These are phyloP conservation scores for Willisornis vidua DNA, from an alignment of 2,113 vertebrate species.

Conservation along the genomic window DNA sequence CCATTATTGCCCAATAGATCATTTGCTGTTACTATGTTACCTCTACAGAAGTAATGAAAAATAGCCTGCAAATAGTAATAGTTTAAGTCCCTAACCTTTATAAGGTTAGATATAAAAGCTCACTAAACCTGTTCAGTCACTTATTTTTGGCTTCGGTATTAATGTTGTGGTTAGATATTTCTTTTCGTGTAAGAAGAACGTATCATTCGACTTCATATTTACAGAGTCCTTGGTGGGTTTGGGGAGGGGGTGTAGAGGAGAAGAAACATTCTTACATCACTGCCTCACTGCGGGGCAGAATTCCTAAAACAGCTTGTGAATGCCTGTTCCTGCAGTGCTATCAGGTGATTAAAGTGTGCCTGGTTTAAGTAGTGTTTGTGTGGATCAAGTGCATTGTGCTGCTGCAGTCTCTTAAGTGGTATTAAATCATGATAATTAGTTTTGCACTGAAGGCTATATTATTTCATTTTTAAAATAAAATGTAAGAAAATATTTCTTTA, in stretches of 20 bases:
- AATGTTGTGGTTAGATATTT: background rate
- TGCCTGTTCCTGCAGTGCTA: background rate
- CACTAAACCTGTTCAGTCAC: background rate
- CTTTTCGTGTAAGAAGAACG: background rate
- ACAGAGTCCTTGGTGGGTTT: background rate
- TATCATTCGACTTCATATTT: background rate
- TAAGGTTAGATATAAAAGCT: background rate
- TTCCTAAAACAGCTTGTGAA: background rate
- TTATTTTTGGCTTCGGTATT: background rate
- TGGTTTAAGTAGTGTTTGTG: background rate
- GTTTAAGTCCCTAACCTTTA: background rate
- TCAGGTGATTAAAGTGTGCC: background rate
- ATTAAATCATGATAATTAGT: background rate
- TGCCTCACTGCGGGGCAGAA: fast-evolving
- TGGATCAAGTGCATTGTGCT: background rate
- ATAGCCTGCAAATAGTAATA: background rate
- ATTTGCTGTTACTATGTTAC: background rate
- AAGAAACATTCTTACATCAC: background rate
- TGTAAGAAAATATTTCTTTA: background rate
- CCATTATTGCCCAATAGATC: background rate
- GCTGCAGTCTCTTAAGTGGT: background rate
- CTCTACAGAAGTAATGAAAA: background rate
- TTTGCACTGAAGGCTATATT: background rate
- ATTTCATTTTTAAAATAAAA: background rate
- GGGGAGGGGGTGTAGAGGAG: fast-evolving